These are phyloP conservation scores for Parotocinclus haroldoi DNA, from an alignment of 2,797 vertebrate genomes.

Conservation along the genomic window DNA sequence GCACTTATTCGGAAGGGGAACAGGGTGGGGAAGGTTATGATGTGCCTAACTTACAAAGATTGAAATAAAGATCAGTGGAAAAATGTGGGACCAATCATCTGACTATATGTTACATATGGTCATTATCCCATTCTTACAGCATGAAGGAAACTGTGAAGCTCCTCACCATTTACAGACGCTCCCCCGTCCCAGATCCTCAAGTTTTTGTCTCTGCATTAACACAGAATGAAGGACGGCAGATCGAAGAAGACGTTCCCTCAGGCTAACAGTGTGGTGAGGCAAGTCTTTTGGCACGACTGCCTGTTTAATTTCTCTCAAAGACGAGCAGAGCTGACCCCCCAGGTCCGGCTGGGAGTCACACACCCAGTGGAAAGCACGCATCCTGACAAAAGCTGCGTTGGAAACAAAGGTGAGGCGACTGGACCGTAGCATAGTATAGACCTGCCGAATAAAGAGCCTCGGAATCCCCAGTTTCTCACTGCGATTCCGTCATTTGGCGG, in stretches of 20 bases:
- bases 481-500: too few relatives aligned
- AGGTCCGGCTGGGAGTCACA: slow-evolving; percentile 67
- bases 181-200: slow-evolving; percentile 55
- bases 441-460: too few relatives aligned
- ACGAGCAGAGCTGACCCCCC: slow-evolving; percentile 62
- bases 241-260: slow-evolving; percentile 46
- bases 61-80: too few relatives aligned
- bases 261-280: slow-evolving; percentile 1
- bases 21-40: too few relatives aligned
- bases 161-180: slow-evolving; percentile 69
- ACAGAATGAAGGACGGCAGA: slow-evolving; percentile 68
- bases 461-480: too few relatives aligned
- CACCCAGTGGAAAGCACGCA: slow-evolving; percentile 60
- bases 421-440: too few relatives aligned
- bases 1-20: too few relatives aligned
- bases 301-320: slow-evolving; percentile 52
- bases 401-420: background rate
- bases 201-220: slow-evolving; percentile 73
- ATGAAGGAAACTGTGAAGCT: slow-evolving; percentile 1
- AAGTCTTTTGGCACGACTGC: background rate
- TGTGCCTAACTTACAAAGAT: too few relatives aligned
- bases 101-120: too few relatives aligned
- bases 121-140: background rate
- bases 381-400: slow-evolving; percentile 57
- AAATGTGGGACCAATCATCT: too few relatives aligned